phyloP scores from a whole-genome alignment of 2,797 vertebrate genomes.

The Xiphorhynchus erythropygius region DNA sequence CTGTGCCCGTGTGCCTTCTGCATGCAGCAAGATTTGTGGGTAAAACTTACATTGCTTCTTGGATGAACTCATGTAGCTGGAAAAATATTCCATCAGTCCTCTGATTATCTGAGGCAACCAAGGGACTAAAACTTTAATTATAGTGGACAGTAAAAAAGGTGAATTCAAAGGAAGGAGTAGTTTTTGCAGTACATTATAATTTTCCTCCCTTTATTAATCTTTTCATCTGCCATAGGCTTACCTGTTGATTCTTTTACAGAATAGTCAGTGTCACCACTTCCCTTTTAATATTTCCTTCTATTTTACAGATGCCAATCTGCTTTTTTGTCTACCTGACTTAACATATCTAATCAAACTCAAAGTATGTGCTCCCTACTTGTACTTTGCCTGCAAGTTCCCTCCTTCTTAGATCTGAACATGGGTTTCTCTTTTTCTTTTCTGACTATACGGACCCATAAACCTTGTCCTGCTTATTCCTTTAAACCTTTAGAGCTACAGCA shows the following conservation, averaged over 20 bases:
- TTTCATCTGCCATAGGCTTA: background rate
- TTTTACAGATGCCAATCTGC: background rate
- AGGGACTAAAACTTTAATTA: conserved; percentile 7
- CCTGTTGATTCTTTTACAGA: background rate
- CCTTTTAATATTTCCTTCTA: background rate
- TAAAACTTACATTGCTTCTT: background rate
- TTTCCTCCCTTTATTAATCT: conserved; percentile 10
- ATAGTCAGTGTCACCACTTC: background rate
- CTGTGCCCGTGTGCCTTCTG: background rate
- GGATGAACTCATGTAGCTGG: background rate
- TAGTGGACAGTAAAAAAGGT: background rate
- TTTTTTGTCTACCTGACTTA: background rate
- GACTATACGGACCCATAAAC: background rate
- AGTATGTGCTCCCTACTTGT: background rate
- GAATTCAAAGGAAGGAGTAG: background rate
- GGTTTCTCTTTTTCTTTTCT: background rate
- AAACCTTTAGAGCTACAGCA: background rate
- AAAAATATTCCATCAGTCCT: background rate
- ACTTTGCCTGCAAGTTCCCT: background rate
- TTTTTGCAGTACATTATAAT: background rate
- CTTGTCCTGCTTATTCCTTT: background rate
- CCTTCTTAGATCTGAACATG: background rate
- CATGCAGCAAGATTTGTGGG: background rate
- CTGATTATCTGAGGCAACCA: background rate
- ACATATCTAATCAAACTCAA: background rate